Conservation (phyloP, 2,797 vertebrate genomes). For the Paratrypauchen microcephalus region DNA sequence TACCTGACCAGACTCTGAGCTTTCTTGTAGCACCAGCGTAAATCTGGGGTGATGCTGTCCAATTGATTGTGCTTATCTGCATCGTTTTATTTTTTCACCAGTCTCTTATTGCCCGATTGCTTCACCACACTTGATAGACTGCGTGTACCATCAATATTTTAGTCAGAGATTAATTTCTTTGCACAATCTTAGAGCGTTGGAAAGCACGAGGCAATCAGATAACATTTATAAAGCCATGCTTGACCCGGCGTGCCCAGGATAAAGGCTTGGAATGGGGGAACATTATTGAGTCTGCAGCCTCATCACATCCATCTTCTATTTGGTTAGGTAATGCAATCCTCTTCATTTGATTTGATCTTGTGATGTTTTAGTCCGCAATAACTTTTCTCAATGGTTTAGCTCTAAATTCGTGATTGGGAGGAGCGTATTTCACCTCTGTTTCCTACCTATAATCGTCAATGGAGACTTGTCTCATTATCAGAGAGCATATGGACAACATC, state of each 20-base stretch:
- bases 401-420: not conserved
- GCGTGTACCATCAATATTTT: slow-evolving; percentile 70
- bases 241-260: slow-evolving; percentile 60
- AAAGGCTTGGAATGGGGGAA: slow-evolving; percentile 28
- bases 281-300: slow-evolving; percentile 58
- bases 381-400: slow-evolving; percentile 28
- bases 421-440: slow-evolving; percentile 32
- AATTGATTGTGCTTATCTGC: slow-evolving; percentile 73
- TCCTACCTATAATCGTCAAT: slow-evolving; percentile 46
- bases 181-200: slow-evolving; percentile 54
- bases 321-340: slow-evolving; percentile 56
- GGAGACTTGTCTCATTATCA: slow-evolving; percentile 58
- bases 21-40: slow-evolving; percentile 24
- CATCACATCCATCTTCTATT: slow-evolving; percentile 65
- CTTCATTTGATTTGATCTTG: slow-evolving; percentile 52
- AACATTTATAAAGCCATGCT: slow-evolving; percentile 69
- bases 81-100: slow-evolving; percentile 11
- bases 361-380: slow-evolving; percentile 39
- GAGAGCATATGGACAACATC: slow-evolving; percentile 51
- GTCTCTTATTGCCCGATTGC: slow-evolving; percentile 62
- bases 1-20: slow-evolving; percentile 31
- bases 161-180: slow-evolving; percentile 78
- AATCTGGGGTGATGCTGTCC: slow-evolving; percentile 48
- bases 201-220: slow-evolving; percentile 73
- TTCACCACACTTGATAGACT: slow-evolving; percentile 60